phyloP scores from a whole-genome alignment of 92 coral and sea anemone species.

The Umimayanthus kanabou region DNA sequence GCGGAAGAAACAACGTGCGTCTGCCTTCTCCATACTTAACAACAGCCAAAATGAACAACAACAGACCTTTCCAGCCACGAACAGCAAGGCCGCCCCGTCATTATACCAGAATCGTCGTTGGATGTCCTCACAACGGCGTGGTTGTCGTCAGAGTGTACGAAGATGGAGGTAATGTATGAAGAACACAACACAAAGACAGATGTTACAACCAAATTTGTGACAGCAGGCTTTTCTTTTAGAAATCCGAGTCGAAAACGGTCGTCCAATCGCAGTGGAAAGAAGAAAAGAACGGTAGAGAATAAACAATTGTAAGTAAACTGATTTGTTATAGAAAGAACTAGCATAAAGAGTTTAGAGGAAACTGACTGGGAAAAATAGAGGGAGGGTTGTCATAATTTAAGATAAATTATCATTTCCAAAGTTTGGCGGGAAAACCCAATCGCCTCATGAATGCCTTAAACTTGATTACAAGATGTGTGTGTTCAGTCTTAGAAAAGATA shows the following conservation, averaged over 20 bases:
- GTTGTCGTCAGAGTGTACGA: slow-evolving; percentile 43
- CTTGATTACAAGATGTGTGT: too few relatives aligned
- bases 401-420: neutral
- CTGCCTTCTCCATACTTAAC: neutral
- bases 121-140: slow-evolving; percentile 44
- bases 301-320: slow-evolving; percentile 10
- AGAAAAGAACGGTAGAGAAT: slow-evolving; percentile 31
- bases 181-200: neutral
- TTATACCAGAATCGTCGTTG: slow-evolving; percentile 43
- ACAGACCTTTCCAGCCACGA: neutral
- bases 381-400: neutral
- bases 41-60: neutral
- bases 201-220: neutral
- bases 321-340: too few relatives aligned
- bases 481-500: too few relatives aligned
- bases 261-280: slow-evolving; percentile 23
- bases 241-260: slow-evolving; percentile 45
- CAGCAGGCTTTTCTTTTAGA: slow-evolving; percentile 22
- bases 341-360: too few relatives aligned
- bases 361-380: neutral
- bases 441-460: too few relatives aligned
- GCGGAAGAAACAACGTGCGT: neutral
- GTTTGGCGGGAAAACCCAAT: neutral
- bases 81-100: slow-evolving; percentile 14
- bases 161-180: slow-evolving; percentile 47